Evolutionary conservation across 1,140 invertebrate genomes (phyloP), one percentile per base, ranked within the genome.

Genomic region (Drosophila lini): DNA sequence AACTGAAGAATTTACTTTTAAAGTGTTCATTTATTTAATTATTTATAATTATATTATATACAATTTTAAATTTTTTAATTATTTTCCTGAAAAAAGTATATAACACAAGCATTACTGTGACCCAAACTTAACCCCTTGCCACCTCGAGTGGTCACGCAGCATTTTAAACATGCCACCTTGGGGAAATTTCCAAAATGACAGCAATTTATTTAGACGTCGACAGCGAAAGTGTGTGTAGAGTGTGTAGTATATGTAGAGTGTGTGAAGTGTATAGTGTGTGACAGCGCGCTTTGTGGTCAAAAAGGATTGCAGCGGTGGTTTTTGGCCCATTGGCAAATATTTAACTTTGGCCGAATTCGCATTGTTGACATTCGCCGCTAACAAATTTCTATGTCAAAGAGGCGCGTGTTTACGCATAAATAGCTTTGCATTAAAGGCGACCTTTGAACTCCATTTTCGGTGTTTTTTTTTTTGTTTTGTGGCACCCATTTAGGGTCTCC

Each of bases 101-200:
- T 15, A 7, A 19, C 19, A 9, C 11, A 22, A 22, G 64, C 44
- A 50, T 48, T 67, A 31, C 47, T 65, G 61, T n/a, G 45, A 65
- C 34, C 65, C 65, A 40, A 60, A 65, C 61, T 53, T 69, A 42
- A 69, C 61, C 45, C 61, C 1, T 13, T 31, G 11, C 38, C 38
- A 38, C 25, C 32, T 44, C 31, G n/a, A 48, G 31, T 31, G 47
- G 62, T 53, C 65, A 64, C 44, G 63, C 56, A 57, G 41, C 56
- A 42, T 65, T 76, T 79, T 83, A 77, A 84, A 84, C 78, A 78
- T 70, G 67, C 80, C 80, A 88, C 83, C 83, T 88, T 88, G 81
- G 83, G 83, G 84, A 88, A 83, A 88, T 88, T 88, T 80, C 82
- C 81, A 55, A 88, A 88, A 89, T 88, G 84, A 83, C 80, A 89